Conservation (phyloP, 2,888 invertebrate genomes). For the Cheilosia vulpina region DNA sequence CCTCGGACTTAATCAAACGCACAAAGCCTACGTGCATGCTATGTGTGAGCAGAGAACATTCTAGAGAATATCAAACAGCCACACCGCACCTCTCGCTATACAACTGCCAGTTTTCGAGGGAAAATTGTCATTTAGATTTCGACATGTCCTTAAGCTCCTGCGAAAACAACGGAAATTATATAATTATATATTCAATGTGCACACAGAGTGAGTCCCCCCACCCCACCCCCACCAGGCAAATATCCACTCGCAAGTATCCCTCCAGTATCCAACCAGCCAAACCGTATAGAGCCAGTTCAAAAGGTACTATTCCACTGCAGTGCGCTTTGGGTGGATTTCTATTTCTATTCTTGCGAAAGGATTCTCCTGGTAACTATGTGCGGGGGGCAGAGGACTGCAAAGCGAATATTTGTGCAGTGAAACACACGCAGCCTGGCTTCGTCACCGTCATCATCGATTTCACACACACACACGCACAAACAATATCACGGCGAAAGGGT, state of each 20-base stretch:
- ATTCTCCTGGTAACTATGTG: constrained; percentile 36
- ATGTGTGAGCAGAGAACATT: constrained; percentile 1
- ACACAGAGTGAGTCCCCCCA: constrained; percentile 18
- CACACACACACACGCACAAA: constrained; percentile 10
- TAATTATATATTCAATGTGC: constrained; percentile 68
- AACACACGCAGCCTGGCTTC: constrained; percentile 47
- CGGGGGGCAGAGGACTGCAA: constrained; percentile 10
- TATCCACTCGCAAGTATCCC: neutral
- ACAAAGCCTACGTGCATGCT: constrained; percentile 22
- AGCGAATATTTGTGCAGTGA: constrained; percentile 62
- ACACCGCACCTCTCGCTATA: neutral
- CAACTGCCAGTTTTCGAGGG: constrained; percentile 28
- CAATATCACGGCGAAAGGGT: constrained; percentile 34
- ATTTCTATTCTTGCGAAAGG: constrained; percentile 44
- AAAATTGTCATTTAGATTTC: constrained; percentile 69
- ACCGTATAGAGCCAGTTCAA: constrained; percentile 15
- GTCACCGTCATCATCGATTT: constrained; percentile 55
- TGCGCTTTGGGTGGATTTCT: constrained; percentile 35
- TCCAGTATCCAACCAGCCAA: neutral
- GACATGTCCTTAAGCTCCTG: constrained; percentile 69
- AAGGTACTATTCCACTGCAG: constrained; percentile 57
- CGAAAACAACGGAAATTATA: constrained; percentile 70
- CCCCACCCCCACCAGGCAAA: neutral
- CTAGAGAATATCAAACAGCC: constrained; percentile 34
- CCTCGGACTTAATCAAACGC: constrained; percentile 68